Evolutionary conservation across 2,888 invertebrate genomes (phyloP), one percentile per base, ranked within the genome.

Genomic region (Alsophila aescularia): DNA sequence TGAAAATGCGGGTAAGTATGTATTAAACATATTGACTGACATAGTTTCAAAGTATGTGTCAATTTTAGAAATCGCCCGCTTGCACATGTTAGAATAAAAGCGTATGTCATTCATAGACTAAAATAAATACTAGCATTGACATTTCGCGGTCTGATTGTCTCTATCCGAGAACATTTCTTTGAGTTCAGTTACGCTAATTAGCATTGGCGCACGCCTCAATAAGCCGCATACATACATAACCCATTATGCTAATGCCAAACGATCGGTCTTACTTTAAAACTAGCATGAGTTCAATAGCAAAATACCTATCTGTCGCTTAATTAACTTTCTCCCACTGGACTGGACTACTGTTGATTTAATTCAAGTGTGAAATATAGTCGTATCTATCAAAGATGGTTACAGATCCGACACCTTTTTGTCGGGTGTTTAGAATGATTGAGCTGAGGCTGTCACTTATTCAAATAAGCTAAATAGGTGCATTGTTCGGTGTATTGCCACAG

Each of bases 251-350:
- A 52, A 62, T 55, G 47, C 7, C 5, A 29, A 15, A 16, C 32
- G 15, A 16, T 58, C 45, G 61, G 62, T 61, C 64, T 63, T 58
- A 24, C 24, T 24, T 24, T 24, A 24, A 2, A 7, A 48, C 63
- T 57, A 51, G 58, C 52, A 59, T 65, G 48, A 62, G 51, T 58
- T 63, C 63, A 63, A 68, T 69, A 67, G 67, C 67, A 57, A 67
- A 71, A 40, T 44, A 32, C 9, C 58, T 63, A 62, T 42, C 45
- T 62, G 58, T 64, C 59, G 43, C 53, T 58, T 67, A 61, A 67
- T 69, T 69, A 66, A 73, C 76, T 80, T 77, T 79, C 79, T 70
- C 72, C n/a, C n/a, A 62, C 50, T 49, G 42, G 18, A 13, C 67
- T 51, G 49, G 50, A 53, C 52, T 42, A 52, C 63, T 62, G 62